Percentiles rank a stretch among this genome's conserved stretches.
These are phyloP conservation scores for Mesorhabditis sp. DNA, from an alignment of 2,888 invertebrate genomes.

Conservation along the genomic window DNA sequence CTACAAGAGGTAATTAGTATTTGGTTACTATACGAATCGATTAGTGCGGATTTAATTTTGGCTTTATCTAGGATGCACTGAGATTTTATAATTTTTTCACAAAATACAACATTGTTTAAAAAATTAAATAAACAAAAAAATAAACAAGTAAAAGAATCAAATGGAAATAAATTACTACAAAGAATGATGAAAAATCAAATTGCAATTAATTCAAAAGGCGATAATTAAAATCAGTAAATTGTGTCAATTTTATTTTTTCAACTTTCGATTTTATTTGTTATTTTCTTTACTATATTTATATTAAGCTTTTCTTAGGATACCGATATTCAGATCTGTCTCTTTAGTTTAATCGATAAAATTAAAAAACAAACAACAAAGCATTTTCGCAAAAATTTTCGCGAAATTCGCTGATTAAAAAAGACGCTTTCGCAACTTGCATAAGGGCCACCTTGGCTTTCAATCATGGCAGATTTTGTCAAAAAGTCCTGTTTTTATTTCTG, in stretches of 20 bases:
- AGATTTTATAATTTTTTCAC: neutral
- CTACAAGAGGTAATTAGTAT: no score
- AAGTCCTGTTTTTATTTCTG: no score
- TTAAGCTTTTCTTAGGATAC: neutral
- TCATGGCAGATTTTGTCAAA: no score
- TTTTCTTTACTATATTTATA: neutral
- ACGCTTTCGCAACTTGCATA: no score
- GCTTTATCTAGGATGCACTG: no score
- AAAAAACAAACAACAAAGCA: neutral
- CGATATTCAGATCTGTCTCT: neutral
- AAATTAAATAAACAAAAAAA: neutral
- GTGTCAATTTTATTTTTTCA: neutral
- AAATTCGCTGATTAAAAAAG: no score
- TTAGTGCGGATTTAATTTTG: no score
- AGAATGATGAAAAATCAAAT: neutral
- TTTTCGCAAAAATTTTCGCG: no score
- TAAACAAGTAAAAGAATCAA: neutral
- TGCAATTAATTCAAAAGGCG: neutral
- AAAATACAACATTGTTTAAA: neutral
- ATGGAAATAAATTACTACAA: neutral
- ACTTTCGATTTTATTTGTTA: neutral
- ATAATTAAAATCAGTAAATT: neutral
- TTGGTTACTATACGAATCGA: no score
- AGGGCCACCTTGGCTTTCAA: no score
- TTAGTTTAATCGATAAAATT: neutral